Evolutionary conservation across 53 echinoderm and acorn worm genomes (phyloP).

Genomic region (Henricia sp.): DNA sequence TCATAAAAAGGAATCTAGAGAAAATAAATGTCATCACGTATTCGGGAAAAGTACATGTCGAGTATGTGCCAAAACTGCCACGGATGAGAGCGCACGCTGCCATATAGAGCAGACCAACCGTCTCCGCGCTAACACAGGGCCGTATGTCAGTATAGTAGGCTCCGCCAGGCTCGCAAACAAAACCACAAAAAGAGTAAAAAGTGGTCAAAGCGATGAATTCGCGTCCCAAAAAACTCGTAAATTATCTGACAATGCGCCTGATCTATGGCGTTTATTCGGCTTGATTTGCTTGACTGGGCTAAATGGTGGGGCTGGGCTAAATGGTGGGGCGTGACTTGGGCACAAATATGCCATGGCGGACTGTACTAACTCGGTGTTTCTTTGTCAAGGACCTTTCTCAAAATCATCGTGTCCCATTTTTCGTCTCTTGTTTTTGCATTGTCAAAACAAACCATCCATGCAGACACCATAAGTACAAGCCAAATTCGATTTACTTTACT

Average conservation of each 20-base stretch:
- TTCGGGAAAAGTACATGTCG: neutral
- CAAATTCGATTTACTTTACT: no score
- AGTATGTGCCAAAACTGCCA: neutral
- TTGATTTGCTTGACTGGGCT: neutral
- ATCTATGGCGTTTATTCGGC: neutral
- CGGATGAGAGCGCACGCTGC: neutral
- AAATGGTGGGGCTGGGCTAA: neutral
- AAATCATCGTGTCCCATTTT: no score
- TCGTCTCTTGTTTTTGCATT: no score
- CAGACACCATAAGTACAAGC: no score
- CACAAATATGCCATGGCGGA: no score
- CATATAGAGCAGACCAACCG: neutral
- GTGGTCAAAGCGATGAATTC: neutral
- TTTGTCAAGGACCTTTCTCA: no score
- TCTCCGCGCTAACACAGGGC: neutral
- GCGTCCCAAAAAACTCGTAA: neutral
- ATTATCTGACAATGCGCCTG: conserved; percentile 13
- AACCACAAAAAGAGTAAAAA: neutral
- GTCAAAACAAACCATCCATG: no score
- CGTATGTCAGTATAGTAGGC: neutral
- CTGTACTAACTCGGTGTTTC: no score
- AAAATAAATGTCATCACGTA: neutral
- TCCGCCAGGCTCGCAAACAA: neutral
- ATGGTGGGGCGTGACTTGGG: no score
- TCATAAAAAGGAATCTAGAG: no score